Percentiles rank a stretch among this genome's conserved stretches.
Evolutionary conservation across 2,888 invertebrate genomes (phyloP).

Genomic region (Metacarcinus magister): DNA sequence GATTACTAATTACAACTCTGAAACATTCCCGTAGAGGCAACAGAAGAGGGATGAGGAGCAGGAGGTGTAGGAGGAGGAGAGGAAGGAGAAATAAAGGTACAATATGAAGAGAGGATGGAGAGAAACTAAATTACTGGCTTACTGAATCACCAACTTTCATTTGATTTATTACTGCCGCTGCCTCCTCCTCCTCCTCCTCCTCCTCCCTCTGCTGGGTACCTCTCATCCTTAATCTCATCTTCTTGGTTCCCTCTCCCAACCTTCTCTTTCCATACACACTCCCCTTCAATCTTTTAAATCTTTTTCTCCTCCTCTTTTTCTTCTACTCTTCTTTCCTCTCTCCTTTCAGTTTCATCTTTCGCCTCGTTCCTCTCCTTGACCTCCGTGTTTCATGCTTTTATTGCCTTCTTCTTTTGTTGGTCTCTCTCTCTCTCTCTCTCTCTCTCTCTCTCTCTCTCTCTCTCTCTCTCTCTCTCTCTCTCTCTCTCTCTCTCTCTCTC

Average conservation of each 20-base stretch:
- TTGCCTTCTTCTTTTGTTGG: neutral
- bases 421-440: neutral
- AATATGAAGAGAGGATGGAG: neutral
- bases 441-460: neutral
- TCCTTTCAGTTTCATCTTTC: neutral
- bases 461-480: neutral
- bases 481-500: neutral
- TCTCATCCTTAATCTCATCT: conserved; percentile 5
- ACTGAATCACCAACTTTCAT: neutral
- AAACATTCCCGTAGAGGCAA: neutral
- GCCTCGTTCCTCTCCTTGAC: neutral
- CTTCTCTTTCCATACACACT: neutral
- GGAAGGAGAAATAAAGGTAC: neutral
- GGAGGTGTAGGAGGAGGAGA: neutral
- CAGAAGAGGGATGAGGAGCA: neutral
- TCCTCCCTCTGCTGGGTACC: neutral
- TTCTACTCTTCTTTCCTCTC: neutral
- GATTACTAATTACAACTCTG: conserved; percentile 15
- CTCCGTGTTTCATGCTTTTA: no score
- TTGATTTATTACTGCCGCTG: neutral
- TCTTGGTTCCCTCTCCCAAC: neutral
- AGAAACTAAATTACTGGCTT: neutral
- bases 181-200: neutral
- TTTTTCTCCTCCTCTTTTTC: neutral
- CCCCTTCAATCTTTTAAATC: neutral